Conservation (phyloP, 2,888 invertebrate species). For the Rotaria magnacalcarata region DNA sequence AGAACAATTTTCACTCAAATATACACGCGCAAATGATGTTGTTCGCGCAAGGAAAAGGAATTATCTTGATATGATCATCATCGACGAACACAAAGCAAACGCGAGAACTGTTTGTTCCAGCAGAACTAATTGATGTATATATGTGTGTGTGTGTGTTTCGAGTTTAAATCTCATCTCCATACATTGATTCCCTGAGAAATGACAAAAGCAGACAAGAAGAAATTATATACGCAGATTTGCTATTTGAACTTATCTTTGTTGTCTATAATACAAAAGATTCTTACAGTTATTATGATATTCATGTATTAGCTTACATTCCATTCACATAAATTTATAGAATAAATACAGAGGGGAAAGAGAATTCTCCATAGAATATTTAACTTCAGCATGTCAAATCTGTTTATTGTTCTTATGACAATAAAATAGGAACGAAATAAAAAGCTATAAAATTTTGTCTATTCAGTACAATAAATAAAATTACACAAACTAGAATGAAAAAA, state of each 20-base stretch:
- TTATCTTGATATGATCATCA: constrained; percentile 18
- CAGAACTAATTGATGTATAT: neutral
- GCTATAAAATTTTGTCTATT: neutral
- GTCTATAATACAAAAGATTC: neutral
- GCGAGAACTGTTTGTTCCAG: constrained; percentile 17
- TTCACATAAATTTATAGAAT: neutral
- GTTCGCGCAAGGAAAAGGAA: constrained; percentile 12
- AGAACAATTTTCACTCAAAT: neutral
- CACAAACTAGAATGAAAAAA: neutral
- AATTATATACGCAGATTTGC: neutral
- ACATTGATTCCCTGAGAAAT: neutral
- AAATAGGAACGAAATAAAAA: neutral
- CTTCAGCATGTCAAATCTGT: neutral
- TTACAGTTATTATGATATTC: neutral
- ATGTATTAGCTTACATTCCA: neutral
- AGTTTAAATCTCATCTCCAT: constrained; percentile 15
- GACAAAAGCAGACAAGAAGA: neutral
- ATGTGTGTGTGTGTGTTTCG: neutral
- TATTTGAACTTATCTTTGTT: neutral
- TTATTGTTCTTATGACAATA: neutral
- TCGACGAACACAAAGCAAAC: neutral
- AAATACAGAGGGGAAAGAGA: neutral
- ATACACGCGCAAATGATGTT: neutral
- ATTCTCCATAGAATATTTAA: neutral
- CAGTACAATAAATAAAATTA: neutral